Percentiles rank a stretch among this genome's conserved stretches.
Evolutionary conservation across 2,797 vertebrate genomes (phyloP).

Genomic region (Lepidocolaptes lacrymiger): DNA sequence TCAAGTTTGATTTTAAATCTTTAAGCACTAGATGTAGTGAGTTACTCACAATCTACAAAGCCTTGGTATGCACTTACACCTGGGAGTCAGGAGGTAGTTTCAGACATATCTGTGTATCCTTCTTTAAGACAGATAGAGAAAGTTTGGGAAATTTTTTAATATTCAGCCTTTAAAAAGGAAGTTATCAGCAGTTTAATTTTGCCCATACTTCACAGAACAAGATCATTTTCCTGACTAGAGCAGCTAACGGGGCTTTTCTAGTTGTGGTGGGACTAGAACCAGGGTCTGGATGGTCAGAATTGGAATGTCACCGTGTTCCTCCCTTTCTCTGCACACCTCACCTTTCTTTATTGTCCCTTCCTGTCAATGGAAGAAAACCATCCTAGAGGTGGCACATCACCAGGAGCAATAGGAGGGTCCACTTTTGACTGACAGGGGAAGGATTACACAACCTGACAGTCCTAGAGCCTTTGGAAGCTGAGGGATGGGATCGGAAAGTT

Average conservation of each 20-base stretch:
- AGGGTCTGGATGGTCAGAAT: neutral
- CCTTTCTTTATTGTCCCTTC: neutral
- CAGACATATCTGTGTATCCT: neutral
- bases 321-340: neutral
- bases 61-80: neutral
- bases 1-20: neutral
- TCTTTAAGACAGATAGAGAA: neutral
- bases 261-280: neutral
- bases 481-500: neutral
- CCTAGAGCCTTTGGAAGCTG: neutral
- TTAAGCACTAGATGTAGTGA: neutral
- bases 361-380: neutral
- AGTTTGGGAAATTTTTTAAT: neutral
- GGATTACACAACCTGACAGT: neutral
- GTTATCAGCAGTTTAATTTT: neutral
- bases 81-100: neutral
- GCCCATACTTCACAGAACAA: neutral
- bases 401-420: neutral
- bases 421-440: neutral
- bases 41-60: neutral
- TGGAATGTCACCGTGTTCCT: neutral
- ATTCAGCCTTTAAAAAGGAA: neutral
- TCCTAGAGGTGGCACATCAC: neutral
- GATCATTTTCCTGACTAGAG: neutral
- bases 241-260: neutral